Evolutionary conservation across 2,113 vertebrate genomes (phyloP), one percentile per base, ranked within the genome.

Genomic region (Sander lucioperca): DNA sequence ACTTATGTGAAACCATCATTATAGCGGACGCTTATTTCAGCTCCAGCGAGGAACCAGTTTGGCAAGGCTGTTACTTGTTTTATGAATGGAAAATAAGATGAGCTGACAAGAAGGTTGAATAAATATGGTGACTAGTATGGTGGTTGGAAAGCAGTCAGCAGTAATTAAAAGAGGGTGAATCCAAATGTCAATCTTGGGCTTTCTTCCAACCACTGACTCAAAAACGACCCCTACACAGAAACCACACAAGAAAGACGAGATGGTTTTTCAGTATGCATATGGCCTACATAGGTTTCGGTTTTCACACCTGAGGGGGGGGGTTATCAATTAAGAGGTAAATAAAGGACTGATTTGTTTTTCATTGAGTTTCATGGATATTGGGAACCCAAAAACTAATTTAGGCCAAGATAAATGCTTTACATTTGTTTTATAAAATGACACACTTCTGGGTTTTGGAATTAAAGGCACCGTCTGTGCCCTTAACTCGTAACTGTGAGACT

Each of bases 101-200:
- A 71, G 58, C 4, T 18, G 18, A 70, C 3, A 14, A 43, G 12
- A 36, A 23, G 19, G 11, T 21, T 1, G 2, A 45, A 74, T 10
- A 71, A 67, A 39, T 14, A 64, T 14, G 6, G 56, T 33, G 39
- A 73, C 4, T 30, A 25, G 2, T 48, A 18, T 4, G 3, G 77
- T 70, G 87, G 87, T 68, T 88, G 88, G 89, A 90, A 93, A 86
- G 64, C 21, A 61, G 80, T 85, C 78, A 50, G 10, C 19, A 43
- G 47, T 12, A 59, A 85, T 72, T 12, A 47, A 86, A 74, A 48
- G 9, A 48, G 5, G 11, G 3, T 33, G 30, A 77, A 84, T 78
- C 6, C 50, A 80, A 68, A 62, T 50, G 48, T 63, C 27, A 13
- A 13, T n/a, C 25, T 63, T 53, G 16, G 39, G 69, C 56, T 82